A percentile compares a stretch with the other conserved stretches of the same genome.
phyloP scores from a whole-genome alignment of 2,113 vertebrate species.

The Campylomormyrus numenius region DNA sequence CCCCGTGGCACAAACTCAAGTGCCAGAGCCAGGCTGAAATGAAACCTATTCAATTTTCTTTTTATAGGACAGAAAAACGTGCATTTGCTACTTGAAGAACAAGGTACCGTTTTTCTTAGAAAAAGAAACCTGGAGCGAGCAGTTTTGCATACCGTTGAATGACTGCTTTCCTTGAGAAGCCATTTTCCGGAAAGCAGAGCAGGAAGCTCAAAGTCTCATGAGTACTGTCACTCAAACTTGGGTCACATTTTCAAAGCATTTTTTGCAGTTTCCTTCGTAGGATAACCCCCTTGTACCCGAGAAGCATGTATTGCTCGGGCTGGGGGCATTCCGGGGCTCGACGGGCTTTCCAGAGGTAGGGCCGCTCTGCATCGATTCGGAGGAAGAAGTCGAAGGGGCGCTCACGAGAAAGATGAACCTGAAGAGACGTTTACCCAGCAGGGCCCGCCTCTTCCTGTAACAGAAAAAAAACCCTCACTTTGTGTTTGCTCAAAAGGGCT shows the following conservation, averaged over 20 bases:
- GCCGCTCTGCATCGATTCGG: background rate
- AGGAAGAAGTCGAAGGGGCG: background rate
- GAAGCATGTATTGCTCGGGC: background rate
- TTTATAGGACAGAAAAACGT: too few species aligned
- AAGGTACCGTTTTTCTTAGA: background rate
- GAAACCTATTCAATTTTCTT: background rate
- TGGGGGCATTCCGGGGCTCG: background rate
- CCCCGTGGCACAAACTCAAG: too few species aligned
- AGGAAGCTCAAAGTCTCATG: background rate
- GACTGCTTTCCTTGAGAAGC: background rate
- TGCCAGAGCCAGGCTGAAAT: background rate
- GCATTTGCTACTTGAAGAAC: background rate
- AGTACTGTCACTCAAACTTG: background rate
- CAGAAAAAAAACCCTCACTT: background rate
- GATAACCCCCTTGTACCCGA: background rate
- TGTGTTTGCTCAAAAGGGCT: background rate
- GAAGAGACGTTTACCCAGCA: background rate
- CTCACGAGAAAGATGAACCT: background rate
- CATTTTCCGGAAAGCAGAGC: background rate
- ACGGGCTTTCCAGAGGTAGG: background rate
- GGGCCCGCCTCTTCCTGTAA: background rate
- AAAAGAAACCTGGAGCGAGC: background rate
- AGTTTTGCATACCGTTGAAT: background rate
- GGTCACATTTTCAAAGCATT: background rate
- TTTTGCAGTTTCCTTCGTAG: background rate